Conservation (phyloP, 1,140 invertebrate species). For the Paraescarpia echinospica region DNA sequence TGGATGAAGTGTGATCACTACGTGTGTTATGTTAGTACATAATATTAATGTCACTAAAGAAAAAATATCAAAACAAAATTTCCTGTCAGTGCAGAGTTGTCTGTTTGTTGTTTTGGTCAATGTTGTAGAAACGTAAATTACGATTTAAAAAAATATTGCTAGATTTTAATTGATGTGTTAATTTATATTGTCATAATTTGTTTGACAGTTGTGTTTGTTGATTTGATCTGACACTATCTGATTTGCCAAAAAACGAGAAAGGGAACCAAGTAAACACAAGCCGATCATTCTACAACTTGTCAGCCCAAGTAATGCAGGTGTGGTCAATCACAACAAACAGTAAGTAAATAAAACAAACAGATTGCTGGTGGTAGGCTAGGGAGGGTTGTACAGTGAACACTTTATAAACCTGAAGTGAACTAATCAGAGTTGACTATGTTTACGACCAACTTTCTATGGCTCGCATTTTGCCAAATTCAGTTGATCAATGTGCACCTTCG, state of each 20-base stretch:
- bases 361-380: not conserved
- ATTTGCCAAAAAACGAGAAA: no score
- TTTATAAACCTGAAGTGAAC: not conserved
- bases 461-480: no score
- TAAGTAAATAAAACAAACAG: not conserved
- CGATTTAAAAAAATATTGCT: no score
- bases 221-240: not conserved
- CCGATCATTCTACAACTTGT: not conserved
- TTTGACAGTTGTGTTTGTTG: not conserved
- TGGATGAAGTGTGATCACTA: not conserved
- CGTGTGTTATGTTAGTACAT: no score
- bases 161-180: not conserved
- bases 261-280: not conserved
- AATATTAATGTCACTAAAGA: not conserved
- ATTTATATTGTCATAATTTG: not conserved
- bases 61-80: not conserved
- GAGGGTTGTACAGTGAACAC: not conserved
- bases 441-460: not conserved
- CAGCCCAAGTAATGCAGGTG: not conserved
- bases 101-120: not conserved
- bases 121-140: not conserved
- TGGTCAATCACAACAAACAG: not conserved
- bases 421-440: not conserved
- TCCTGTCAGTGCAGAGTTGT: not conserved
- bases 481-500: not conserved